These are phyloP conservation scores for Trachymyrmex septentrionalis DNA, from an alignment of 1,140 invertebrate genomes.

Conservation along the genomic window DNA sequence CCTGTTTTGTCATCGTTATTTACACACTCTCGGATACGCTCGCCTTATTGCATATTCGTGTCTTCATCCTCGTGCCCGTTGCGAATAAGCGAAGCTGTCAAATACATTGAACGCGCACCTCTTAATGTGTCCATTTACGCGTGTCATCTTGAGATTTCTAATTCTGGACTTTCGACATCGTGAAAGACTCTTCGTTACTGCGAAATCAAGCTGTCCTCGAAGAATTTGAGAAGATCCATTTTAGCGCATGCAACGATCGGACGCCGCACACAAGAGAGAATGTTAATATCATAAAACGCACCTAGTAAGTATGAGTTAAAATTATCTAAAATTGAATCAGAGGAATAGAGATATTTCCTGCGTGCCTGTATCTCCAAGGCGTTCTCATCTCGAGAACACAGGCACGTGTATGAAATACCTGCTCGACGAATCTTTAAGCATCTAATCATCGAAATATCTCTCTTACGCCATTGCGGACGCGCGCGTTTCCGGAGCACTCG, in stretches of 20 bases:
- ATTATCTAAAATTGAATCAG: neutral
- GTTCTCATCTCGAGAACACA: neutral
- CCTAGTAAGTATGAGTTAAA: neutral
- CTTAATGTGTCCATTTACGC: conserved; percentile 28
- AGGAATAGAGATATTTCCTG: neutral
- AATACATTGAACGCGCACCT: neutral
- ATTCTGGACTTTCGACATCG: neutral
- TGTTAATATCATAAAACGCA: neutral
- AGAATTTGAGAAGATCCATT: neutral
- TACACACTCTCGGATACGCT: neutral
- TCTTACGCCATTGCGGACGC: neutral
- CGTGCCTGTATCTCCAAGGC: neutral
- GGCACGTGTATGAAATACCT: neutral
- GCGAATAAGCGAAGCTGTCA: neutral
- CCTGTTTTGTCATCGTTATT: conserved; percentile 29
- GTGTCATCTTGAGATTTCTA: neutral
- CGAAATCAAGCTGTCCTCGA: neutral
- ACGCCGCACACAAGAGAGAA: neutral
- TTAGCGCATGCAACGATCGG: neutral
- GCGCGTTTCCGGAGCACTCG: neutral
- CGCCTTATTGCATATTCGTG: neutral
- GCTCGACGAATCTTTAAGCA: too few species aligned
- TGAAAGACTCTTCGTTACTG: neutral
- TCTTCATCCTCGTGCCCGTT: neutral
- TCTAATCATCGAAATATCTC: conserved; percentile 15